These are phyloP conservation scores for Dendronephthya gigantea DNA, from an alignment of 64 coral and sea anemone species.

Conservation along the genomic window DNA sequence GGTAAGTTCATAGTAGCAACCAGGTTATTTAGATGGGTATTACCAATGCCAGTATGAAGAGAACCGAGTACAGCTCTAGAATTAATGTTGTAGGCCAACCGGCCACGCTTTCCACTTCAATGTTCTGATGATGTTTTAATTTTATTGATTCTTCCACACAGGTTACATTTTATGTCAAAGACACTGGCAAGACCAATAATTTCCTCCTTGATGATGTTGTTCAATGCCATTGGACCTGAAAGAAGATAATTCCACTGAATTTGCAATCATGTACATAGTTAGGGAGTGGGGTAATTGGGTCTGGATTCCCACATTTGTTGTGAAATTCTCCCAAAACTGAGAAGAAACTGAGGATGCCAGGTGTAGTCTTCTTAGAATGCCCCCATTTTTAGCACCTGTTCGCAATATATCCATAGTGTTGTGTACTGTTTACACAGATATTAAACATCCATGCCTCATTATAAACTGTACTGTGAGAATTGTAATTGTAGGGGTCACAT, in stretches of 20 bases:
- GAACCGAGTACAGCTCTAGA: constrained; percentile 41
- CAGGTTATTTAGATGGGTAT: constrained; percentile 37
- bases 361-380: too few species aligned
- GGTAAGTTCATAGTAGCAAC: constrained; percentile 53
- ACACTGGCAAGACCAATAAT: not conserved
- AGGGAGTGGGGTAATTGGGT: not conserved
- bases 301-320: not conserved
- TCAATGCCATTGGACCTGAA: not conserved
- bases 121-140: not conserved
- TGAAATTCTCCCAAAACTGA: not conserved
- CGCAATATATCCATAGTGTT: too few species aligned
- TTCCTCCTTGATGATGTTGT: not conserved
- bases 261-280: not conserved
- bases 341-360: too few species aligned
- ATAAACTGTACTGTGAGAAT: not conserved
- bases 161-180: not conserved
- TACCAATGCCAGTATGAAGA: constrained; percentile 44
- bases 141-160: not conserved
- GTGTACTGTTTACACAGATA: not conserved
- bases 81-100: not conserved
- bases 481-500: not conserved
- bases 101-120: not conserved
- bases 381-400: too few species aligned
- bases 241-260: not conserved
- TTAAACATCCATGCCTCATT: not conserved